Evolutionary conservation across 2,113 vertebrate genomes (phyloP).

Genomic region (Plecotus auritus): DNA sequence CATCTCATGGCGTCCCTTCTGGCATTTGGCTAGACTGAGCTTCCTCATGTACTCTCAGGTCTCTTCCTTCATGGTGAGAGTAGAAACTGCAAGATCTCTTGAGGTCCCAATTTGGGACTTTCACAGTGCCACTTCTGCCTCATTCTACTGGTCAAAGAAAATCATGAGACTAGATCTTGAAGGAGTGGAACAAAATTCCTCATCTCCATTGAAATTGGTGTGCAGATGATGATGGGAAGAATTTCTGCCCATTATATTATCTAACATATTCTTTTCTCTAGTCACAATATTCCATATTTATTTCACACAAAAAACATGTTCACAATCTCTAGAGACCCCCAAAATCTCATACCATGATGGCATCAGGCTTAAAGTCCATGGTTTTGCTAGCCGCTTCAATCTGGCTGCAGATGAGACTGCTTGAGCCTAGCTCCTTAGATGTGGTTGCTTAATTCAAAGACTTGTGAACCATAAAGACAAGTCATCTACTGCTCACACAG

Average conservation of each 20-base stretch:
- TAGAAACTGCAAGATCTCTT: background rate
- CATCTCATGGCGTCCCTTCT: background rate
- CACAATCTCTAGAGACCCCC: background rate
- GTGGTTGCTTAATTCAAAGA: background rate
- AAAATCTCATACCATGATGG: background rate
- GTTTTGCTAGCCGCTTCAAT: background rate
- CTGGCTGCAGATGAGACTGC: background rate
- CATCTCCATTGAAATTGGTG: background rate
- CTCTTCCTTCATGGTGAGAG: background rate
- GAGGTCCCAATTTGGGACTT: background rate
- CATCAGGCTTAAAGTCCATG: background rate
- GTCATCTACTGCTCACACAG: background rate
- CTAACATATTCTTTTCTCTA: background rate
- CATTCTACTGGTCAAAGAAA: background rate
- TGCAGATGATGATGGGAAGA: background rate
- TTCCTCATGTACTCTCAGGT: background rate
- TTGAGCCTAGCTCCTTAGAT: background rate
- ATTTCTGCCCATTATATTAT: background rate
- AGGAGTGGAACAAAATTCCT: background rate
- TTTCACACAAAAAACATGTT: background rate
- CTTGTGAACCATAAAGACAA: background rate
- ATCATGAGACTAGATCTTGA: background rate
- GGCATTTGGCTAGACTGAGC: background rate
- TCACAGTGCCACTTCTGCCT: background rate
- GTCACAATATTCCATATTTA: background rate